Evolutionary conservation across 92 coral and sea anemone species (phyloP).

Genomic region (Hydrozoanthus gracilis): DNA sequence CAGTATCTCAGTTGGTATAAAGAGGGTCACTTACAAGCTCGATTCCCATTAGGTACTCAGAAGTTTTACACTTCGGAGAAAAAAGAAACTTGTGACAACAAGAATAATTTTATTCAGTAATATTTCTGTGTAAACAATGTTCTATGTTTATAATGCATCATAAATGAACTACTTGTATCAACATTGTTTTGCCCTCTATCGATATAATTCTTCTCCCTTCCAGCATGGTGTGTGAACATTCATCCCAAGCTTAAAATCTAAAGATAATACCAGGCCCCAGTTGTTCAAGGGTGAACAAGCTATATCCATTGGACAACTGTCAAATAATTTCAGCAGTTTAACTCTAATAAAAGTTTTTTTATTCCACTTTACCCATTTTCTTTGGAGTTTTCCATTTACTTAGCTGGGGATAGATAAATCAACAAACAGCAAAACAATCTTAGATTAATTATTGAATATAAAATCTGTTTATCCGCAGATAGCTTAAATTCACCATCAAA

Average conservation of each 20-base stretch:
- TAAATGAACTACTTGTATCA: neutral
- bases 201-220: constrained; percentile 6
- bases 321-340: constrained; percentile 12
- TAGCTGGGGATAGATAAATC: constrained; percentile 17
- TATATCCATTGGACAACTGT: neutral
- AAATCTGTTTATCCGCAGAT: neutral
- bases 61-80: no score
- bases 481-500: constrained; percentile 1
- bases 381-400: constrained; percentile 7
- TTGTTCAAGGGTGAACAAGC: constrained; percentile 15
- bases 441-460: constrained; percentile 8
- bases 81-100: constrained; percentile 3
- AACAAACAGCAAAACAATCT: constrained; percentile 1
- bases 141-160: constrained; percentile 3
- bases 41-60: constrained; percentile 1
- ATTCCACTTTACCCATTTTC: constrained; percentile 14
- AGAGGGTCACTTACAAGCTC: neutral
- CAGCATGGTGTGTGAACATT: neutral
- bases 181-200: constrained; percentile 2
- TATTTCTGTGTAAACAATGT: constrained; percentile 22
- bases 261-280: constrained; percentile 3
- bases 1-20: neutral
- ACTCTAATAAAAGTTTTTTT: neutral
- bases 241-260: constrained; percentile 9
- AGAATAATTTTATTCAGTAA: neutral